Percentiles rank a stretch among this genome's conserved stretches.
These are phyloP conservation scores for Empidonax traillii DNA, from an alignment of 2,113 vertebrate genomes.

Conservation along the genomic window DNA sequence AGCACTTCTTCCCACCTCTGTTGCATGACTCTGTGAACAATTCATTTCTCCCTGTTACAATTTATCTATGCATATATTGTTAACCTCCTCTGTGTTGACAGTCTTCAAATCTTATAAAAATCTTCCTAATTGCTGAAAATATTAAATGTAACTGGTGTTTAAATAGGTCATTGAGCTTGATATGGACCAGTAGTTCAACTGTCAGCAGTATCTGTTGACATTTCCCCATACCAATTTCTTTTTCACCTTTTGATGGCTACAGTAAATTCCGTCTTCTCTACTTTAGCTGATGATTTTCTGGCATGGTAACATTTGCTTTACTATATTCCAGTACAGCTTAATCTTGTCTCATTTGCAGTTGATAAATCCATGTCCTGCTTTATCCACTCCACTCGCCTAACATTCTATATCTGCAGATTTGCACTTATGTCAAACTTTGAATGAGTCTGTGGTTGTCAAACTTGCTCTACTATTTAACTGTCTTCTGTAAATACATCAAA, in stretches of 20 bases:
- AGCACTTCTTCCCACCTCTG: background rate
- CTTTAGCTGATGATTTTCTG: background rate
- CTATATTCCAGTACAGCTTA: background rate
- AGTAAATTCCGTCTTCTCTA: background rate
- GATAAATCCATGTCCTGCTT: background rate
- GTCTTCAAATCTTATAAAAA: background rate
- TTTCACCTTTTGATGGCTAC: background rate
- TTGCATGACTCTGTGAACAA: background rate
- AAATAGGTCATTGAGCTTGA: background rate
- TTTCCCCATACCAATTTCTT: background rate
- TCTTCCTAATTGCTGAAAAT: background rate
- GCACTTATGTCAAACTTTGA: background rate
- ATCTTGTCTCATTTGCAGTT: background rate
- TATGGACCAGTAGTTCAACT: background rate
- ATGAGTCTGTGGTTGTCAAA: background rate
- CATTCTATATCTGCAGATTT: background rate
- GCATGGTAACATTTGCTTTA: background rate
- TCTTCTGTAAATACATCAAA: constrained; percentile 15
- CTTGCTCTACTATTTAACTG: constrained; percentile 4
- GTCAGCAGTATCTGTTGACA: background rate
- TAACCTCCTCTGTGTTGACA: background rate
- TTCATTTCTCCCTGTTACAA: background rate
- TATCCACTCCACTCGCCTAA: background rate
- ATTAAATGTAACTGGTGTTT: background rate
- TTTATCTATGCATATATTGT: background rate